Percentiles rank a stretch among this genome's conserved stretches.
These are phyloP conservation scores for Napeogenes sylphis DNA, from an alignment of 2,888 invertebrate species.

Conservation along the genomic window DNA sequence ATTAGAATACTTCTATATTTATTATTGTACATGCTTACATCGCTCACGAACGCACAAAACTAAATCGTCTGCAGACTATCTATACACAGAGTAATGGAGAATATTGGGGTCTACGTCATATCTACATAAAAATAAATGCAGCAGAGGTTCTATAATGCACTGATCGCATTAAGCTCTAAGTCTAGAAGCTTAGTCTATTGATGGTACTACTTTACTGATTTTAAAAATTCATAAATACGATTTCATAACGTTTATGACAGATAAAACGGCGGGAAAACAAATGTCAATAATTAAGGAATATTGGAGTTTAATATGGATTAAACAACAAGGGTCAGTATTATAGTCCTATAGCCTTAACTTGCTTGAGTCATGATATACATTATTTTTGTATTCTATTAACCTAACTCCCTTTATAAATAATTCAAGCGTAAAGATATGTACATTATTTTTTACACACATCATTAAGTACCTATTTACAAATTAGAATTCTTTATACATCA, in stretches of 20 bases:
- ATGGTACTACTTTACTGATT: conserved; percentile 31
- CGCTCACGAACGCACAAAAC: conserved; percentile 44
- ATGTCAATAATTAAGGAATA: neutral
- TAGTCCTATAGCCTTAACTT: conserved; percentile 28
- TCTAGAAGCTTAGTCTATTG: conserved; percentile 67
- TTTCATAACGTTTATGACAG: conserved; percentile 10
- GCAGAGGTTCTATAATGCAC: conserved; percentile 57
- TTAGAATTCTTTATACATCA: conserved; percentile 76
- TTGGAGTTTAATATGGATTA: neutral
- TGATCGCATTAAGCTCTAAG: conserved; percentile 47
- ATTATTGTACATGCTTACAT: conserved; percentile 67
- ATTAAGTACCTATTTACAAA: conserved; percentile 78
- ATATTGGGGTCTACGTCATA: conserved; percentile 58
- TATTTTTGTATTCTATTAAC: conserved; percentile 50
- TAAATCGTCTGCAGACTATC: conserved; percentile 34
- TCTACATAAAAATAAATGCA: conserved; percentile 67
- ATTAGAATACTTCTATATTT: conserved; percentile 76
- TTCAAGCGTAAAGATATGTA: conserved; percentile 78
- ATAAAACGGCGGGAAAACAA: conserved; percentile 15
- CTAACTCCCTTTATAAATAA: conserved; percentile 72
- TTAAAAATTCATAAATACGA: conserved; percentile 22
- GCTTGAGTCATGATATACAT: conserved; percentile 44
- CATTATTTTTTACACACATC: conserved; percentile 75
- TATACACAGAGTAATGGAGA: conserved; percentile 49
- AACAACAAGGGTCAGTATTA: conserved; percentile 9